phyloP scores from a whole-genome alignment of 2,888 invertebrate genomes.

The Cerceris ruficornis region DNA sequence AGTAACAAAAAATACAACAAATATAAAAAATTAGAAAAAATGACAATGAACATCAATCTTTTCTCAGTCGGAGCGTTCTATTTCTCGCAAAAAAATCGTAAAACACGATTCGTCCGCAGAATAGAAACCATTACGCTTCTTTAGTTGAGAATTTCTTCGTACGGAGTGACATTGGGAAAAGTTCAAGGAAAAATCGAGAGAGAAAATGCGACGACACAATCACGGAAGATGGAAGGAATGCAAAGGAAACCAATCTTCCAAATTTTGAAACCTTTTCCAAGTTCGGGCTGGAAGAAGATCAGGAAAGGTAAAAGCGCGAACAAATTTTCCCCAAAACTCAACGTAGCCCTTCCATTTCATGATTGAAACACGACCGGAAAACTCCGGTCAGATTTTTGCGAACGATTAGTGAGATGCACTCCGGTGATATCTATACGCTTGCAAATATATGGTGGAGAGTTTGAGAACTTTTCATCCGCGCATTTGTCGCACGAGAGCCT shows the following conservation, averaged over 20 bases:
- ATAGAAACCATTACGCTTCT: no score
- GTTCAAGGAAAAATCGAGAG: neutral
- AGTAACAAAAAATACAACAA: no score
- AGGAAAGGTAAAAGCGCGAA: conserved; percentile 1
- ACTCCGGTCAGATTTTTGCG: conserved; percentile 1
- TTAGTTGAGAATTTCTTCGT: neutral
- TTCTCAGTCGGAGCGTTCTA: no score
- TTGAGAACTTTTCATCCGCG: conserved; percentile 14
- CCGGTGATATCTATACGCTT: conserved; percentile 26
- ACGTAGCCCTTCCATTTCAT: neutral
- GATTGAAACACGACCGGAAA: conserved; percentile 11
- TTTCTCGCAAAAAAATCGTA: no score
- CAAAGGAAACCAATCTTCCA: neutral
- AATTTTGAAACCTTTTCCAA: neutral
- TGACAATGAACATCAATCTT: no score
- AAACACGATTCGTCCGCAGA: no score
- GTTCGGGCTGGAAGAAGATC: neutral
- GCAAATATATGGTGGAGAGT: conserved; percentile 25
- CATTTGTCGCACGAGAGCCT: neutral
- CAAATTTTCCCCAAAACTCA: conserved; percentile 11
- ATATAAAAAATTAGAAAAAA: no score
- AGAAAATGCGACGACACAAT: neutral
- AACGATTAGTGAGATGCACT: conserved; percentile 39
- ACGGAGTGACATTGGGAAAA: neutral
- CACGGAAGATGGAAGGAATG: neutral